phyloP scores from a whole-genome alignment of 2,113 vertebrate genomes.

The Malurus cyaneus region DNA sequence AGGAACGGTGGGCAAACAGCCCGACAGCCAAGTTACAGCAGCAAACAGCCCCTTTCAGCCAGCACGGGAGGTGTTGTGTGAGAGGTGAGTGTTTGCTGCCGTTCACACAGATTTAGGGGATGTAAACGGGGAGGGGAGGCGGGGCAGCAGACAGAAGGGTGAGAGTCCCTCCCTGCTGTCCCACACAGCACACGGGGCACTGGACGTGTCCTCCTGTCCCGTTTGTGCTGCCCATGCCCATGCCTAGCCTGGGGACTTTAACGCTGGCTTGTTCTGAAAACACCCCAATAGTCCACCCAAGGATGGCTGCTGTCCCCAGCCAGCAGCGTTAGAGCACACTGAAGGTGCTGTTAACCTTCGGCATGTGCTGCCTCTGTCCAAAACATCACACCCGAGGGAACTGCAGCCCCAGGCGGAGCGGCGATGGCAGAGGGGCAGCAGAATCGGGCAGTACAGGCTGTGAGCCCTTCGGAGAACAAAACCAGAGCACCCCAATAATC shows the following conservation, averaged over 20 bases:
- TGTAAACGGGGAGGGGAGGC: not conserved
- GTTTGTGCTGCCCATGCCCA: not conserved
- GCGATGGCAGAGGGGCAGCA: rapidly evolving
- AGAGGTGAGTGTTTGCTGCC: not conserved
- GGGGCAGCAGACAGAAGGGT: not conserved
- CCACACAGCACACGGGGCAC: not conserved
- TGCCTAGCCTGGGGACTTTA: not conserved
- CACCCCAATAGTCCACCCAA: rapidly evolving
- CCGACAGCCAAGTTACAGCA: rapidly evolving
- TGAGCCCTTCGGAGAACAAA: not conserved
- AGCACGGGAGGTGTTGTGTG: not conserved
- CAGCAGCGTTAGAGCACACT: rapidly evolving
- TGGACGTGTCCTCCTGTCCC: rapidly evolving
- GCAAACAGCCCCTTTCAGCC: not conserved
- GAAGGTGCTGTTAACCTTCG: not conserved
- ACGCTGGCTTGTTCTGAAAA: not conserved
- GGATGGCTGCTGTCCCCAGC: not conserved
- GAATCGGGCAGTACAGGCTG: not conserved
- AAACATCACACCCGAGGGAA: not conserved
- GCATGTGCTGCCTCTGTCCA: not conserved
- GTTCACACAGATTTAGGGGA: not conserved
- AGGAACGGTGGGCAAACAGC: not conserved
- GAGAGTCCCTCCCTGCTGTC: not conserved
- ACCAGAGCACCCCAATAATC: not conserved
- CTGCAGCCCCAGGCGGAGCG: rapidly evolving